Evolutionary conservation across 2,888 invertebrate species (phyloP).

Genomic region (Temnothorax ravouxi): DNA sequence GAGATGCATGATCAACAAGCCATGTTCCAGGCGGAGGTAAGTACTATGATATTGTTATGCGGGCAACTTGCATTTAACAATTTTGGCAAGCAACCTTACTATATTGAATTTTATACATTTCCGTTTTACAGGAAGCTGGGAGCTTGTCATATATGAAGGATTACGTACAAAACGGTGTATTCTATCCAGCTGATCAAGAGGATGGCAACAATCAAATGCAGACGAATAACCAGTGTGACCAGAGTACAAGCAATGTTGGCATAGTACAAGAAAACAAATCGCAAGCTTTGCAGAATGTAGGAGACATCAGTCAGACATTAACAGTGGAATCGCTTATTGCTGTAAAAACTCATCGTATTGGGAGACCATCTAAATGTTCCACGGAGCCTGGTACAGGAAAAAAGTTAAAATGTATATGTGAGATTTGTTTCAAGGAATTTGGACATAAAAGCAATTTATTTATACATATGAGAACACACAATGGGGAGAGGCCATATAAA

Average conservation of each 20-base stretch:
- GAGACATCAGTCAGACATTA: conserved; percentile 63
- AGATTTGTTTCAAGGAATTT: conserved; percentile 85
- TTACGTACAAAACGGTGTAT: conserved; percentile 60
- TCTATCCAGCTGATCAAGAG: conserved; percentile 65
- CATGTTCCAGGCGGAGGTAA: conserved; percentile 77
- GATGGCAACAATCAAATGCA: conserved; percentile 64
- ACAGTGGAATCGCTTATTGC: conserved; percentile 68
- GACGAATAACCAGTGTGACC: conserved; percentile 64
- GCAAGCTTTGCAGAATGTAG: conserved; percentile 61
- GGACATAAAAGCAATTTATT: conserved; percentile 85
- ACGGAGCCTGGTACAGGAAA: conserved; percentile 74
- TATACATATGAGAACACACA: conserved; percentile 85
- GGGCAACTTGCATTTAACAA: neutral
- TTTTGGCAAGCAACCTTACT: neutral
- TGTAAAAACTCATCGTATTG: conserved; percentile 79
- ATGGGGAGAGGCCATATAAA: conserved; percentile 85
- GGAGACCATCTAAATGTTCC: conserved; percentile 80
- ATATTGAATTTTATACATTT: conserved; percentile 15
- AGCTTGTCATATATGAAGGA: conserved; percentile 66
- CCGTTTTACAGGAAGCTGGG: conserved; percentile 69
- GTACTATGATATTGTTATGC: conserved; percentile 33
- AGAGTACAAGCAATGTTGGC: conserved; percentile 35
- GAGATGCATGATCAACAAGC: conserved; percentile 78
- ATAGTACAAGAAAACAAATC: conserved; percentile 63
- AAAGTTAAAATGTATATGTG: conserved; percentile 84